phyloP scores from a whole-genome alignment of 2,888 invertebrate species.

The Melipona beecheii region DNA sequence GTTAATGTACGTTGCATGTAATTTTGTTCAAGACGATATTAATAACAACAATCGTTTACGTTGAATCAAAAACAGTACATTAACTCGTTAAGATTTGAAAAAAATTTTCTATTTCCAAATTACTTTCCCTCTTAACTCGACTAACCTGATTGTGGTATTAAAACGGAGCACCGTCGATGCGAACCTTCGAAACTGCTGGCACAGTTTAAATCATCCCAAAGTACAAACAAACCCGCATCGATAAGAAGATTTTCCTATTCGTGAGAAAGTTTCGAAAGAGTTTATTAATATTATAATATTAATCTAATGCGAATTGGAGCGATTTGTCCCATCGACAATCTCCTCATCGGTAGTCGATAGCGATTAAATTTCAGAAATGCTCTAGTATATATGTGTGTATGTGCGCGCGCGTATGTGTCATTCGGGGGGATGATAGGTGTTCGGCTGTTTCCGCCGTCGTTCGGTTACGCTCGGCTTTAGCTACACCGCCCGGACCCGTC shows the following conservation, averaged over 20 bases:
- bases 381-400: slow-evolving; percentile 18
- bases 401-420: not conserved
- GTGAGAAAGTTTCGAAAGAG: not conserved
- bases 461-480: slow-evolving; percentile 66
- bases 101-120: too few relatives aligned
- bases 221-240: not conserved
- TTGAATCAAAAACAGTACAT: too few relatives aligned
- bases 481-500: slow-evolving; percentile 76
- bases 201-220: not conserved
- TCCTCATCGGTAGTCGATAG: slow-evolving; percentile 53
- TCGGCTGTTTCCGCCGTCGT: slow-evolving; percentile 53
- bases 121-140: not conserved
- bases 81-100: too few relatives aligned
- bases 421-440: slow-evolving; percentile 60
- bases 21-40: not conserved
- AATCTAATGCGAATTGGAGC: not conserved
- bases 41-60: not conserved
- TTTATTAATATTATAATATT: slow-evolving; percentile 13
- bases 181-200: not conserved
- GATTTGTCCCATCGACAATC: slow-evolving; percentile 39
- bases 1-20: not conserved
- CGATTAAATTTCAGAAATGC: slow-evolving; percentile 60
- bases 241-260: not conserved
- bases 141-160: not conserved
- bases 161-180: not conserved